phyloP scores from a whole-genome alignment of 2,888 invertebrate species.

The Omphaloscelis lunosa region DNA sequence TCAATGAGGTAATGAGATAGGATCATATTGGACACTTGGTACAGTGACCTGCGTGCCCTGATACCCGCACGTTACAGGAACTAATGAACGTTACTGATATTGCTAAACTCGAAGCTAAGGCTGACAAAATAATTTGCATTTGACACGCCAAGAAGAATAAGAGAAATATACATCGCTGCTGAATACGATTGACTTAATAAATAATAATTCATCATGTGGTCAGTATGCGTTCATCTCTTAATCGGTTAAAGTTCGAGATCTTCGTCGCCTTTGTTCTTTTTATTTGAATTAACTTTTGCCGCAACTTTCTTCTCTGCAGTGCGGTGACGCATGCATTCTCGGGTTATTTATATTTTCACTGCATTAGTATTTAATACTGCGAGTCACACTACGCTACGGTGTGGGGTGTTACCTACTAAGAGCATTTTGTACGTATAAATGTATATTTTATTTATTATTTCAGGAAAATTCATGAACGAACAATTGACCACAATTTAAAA shows the following conservation, averaged over 20 bases:
- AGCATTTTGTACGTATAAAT: constrained; percentile 12
- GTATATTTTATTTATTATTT: constrained; percentile 9
- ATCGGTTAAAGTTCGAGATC: background rate
- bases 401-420: background rate
- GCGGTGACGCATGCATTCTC: constrained; percentile 55
- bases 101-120: background rate
- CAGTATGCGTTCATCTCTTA: background rate
- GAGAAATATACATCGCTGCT: too few species aligned
- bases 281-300: constrained; percentile 41
- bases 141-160: background rate
- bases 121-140: background rate
- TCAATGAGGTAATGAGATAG: constrained; percentile 13
- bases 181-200: background rate
- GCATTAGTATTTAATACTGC: constrained; percentile 47
- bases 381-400: constrained; percentile 19
- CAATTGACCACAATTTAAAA: background rate
- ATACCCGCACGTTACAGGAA: background rate
- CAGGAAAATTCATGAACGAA: background rate
- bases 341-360: constrained; percentile 52
- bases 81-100: background rate
- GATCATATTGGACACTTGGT: background rate
- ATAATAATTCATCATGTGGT: background rate
- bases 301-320: constrained; percentile 54
- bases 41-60: background rate
- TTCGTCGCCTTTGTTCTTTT: constrained; percentile 19